phyloP scores from a whole-genome alignment of 2,888 invertebrate species.

The Gnatocerus cornutus region DNA sequence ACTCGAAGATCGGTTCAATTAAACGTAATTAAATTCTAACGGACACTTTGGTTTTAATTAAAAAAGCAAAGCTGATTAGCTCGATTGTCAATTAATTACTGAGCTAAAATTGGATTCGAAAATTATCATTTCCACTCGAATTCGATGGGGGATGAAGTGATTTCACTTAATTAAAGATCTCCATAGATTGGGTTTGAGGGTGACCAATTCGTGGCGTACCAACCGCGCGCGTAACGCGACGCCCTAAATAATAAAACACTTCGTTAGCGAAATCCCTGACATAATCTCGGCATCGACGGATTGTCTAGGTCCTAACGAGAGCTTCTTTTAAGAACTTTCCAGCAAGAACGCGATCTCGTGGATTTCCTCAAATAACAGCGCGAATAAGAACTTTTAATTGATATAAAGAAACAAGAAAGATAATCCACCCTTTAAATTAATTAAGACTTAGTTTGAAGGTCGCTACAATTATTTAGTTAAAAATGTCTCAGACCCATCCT shows the following conservation, averaged over 20 bases:
- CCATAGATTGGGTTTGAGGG: too few species aligned
- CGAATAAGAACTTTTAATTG: not conserved
- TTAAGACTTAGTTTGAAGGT: not conserved
- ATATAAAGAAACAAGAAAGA: not conserved
- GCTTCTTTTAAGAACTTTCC: not conserved
- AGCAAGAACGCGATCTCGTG: not conserved
- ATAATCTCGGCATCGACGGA: too few species aligned
- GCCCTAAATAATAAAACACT: too few species aligned
- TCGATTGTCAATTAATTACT: conserved; percentile 17
- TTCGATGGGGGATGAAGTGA: not conserved
- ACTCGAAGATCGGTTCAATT: conserved; percentile 22
- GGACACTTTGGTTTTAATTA: conserved; percentile 24
- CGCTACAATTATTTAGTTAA: not conserved
- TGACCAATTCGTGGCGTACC: too few species aligned
- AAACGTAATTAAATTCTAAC: conserved; percentile 11
- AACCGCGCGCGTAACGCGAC: too few species aligned
- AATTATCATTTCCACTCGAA: conserved; percentile 6
- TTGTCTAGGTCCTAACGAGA: not conserved
- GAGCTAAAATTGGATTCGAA: conserved; percentile 7
- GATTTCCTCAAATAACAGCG: not conserved
- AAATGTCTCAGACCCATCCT: too few species aligned
- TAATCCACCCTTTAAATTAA: not conserved
- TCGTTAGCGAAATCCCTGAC: too few species aligned
- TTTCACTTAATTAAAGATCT: too few species aligned
- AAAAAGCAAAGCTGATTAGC: conserved; percentile 12